Conservation (phyloP, 1,140 invertebrate species). For the Tetramorium alpestre region DNA sequence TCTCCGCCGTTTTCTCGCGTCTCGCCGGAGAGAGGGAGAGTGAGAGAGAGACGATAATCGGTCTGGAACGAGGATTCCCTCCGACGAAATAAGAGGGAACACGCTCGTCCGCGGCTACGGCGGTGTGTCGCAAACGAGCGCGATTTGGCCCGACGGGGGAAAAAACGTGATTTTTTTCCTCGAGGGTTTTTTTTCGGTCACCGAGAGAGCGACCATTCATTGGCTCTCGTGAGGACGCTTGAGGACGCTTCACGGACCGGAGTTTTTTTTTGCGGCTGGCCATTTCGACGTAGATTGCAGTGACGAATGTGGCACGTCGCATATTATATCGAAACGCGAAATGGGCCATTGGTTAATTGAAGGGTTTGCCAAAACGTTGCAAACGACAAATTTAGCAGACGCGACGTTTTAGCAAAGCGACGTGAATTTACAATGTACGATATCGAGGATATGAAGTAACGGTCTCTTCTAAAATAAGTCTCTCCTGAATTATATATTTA, state of each 20-base stretch:
- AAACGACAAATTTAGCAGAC: slow-evolving; percentile 46
- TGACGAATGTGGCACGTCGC: slow-evolving; percentile 55
- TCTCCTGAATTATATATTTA: neutral
- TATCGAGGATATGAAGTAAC: neutral
- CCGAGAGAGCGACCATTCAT: slow-evolving; percentile 51
- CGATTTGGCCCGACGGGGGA: slow-evolving; percentile 24
- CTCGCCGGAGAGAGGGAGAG: neutral
- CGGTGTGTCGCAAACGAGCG: slow-evolving; percentile 51
- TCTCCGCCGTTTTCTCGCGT: neutral
- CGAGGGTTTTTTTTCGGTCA: slow-evolving; percentile 10
- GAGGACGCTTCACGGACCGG: slow-evolving; percentile 20
- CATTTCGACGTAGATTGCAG: slow-evolving; percentile 35
- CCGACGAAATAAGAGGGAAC: slow-evolving; percentile 47
- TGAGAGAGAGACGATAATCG: slow-evolving; percentile 31
- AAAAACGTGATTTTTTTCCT: slow-evolving; percentile 44
- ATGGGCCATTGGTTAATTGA: slow-evolving; percentile 49
- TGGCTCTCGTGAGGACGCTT: slow-evolving; percentile 49
- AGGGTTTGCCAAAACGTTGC: slow-evolving; percentile 28
- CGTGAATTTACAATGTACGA: neutral
- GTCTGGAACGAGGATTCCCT: slow-evolving; percentile 12
- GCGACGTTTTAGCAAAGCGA: neutral
- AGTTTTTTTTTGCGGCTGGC: slow-evolving; percentile 30
- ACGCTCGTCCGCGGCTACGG: neutral
- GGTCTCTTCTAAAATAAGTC: neutral
- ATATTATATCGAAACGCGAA: slow-evolving; percentile 49